Base-by-base conservation (phyloP, 2,797 vertebrate species). In the Melanotaenia pygmaea region DNA sequence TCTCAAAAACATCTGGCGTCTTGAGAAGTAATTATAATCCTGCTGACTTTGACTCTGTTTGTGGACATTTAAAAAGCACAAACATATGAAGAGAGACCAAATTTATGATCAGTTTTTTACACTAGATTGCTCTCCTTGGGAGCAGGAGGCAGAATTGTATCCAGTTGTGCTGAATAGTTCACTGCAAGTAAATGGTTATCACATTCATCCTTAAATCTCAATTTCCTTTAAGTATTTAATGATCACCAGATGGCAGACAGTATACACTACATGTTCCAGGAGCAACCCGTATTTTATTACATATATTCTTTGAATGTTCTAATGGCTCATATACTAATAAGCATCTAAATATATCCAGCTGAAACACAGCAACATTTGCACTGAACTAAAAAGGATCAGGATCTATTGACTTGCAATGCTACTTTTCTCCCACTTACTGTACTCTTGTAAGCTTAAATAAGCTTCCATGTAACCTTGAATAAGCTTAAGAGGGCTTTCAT, bases 401-500 rank as follows among this genome's bases (percentile, higher is more conserved):
- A 64, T 60, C 10, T 3, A 9, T 30, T 22, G 47, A 77, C 43
- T 35, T 67, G 22, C 74, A 38, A 16, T 13, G 18, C 20, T 28
- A 18, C 22, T 74, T 70, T 47, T 7, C n/a, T 20, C n/a, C 51
- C 43, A 4, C 28, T 74, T 40, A 54, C 57, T 30, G 9, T 54
- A 20, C 14, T 16, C 28, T 67, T 37, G 6, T 79, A 61, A 81
- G 74, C 59, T 76, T 58, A 63, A 54, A 67, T 45, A 45, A 61
- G n/a, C 58, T 67, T 54, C 53, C 59, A 51, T 38, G 24, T 70
- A 24, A 69, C 40, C 32, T 59, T 66, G n/a, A 56, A 40, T 53
- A 43, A 70, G 59, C 63, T 73, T 73, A 4, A 9, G 14, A 66
- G 34, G 64, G 67, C 16, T 72, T 79, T 70, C 67, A 69, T 59